A percentile compares a stretch with the other conserved stretches of the same genome.
These are phyloP conservation scores for Ophthalmolycus amberensis DNA, from an alignment of 2,113 vertebrate genomes.

Conservation along the genomic window DNA sequence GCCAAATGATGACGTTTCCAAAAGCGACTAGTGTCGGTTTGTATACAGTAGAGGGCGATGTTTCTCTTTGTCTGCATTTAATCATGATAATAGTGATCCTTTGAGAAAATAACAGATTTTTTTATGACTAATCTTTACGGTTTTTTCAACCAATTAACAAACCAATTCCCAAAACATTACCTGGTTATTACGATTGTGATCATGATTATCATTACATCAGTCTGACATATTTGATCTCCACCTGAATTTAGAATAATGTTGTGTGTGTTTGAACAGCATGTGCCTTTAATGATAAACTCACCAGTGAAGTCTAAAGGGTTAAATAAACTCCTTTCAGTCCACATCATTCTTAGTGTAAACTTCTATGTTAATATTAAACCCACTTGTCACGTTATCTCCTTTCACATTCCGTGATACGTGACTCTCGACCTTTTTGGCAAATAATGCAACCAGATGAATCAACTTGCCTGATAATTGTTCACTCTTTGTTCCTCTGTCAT, in stretches of 20 bases:
- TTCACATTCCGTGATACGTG: not conserved
- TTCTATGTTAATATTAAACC: not conserved
- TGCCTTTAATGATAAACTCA: not conserved
- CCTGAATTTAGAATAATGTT: not conserved
- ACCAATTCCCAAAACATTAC: not conserved
- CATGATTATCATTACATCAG: not conserved
- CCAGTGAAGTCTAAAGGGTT: not conserved
- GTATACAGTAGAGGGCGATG: slow-evolving; percentile 42
- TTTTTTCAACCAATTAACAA: not conserved
- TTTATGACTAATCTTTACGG: not conserved
- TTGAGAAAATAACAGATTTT: not conserved
- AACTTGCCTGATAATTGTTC: not conserved
- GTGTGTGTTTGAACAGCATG: not conserved
- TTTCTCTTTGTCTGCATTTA: not conserved
- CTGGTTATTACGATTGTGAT: not conserved
- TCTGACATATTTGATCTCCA: not conserved
- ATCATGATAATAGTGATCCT: not conserved
- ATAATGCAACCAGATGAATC: not conserved
- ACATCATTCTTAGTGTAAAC: not conserved
- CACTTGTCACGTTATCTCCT: not conserved
- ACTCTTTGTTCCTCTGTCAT: not conserved
- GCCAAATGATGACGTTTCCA: slow-evolving; percentile 42
- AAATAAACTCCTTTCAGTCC: not conserved
- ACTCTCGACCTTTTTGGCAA: not conserved
- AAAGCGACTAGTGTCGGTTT: accelerated